Evolutionary conservation across 2,113 vertebrate genomes (phyloP).

Genomic region (Gasterosteus aculeatus): DNA sequence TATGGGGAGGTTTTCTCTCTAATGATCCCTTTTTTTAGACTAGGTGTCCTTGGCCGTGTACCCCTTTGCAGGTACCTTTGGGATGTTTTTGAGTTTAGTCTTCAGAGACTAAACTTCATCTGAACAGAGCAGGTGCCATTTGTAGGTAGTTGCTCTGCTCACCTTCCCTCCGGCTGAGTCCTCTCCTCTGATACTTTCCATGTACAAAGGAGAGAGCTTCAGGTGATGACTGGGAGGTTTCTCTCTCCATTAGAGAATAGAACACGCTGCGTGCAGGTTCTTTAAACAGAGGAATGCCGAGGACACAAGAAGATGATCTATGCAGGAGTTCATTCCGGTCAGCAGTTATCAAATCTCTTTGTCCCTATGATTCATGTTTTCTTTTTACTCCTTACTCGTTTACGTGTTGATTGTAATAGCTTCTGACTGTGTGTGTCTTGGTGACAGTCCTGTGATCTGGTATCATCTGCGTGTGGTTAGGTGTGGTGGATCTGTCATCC

Average conservation of each 20-base stretch:
- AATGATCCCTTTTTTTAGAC: slow-evolving; percentile 26
- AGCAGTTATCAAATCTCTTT: slow-evolving; percentile 38
- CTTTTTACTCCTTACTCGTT: neutral
- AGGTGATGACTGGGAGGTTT: slow-evolving; percentile 54
- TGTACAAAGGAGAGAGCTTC: slow-evolving; percentile 49
- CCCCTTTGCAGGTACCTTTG: slow-evolving; percentile 34
- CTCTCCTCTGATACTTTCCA: slow-evolving; percentile 58
- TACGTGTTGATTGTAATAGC: slow-evolving; percentile 68
- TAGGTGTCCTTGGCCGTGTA: slow-evolving; percentile 55
- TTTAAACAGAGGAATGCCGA: slow-evolving; percentile 11
- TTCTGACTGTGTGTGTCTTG: slow-evolving; percentile 60
- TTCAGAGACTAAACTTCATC: slow-evolving; percentile 59
- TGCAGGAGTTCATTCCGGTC: slow-evolving; percentile 39
- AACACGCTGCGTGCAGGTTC: slow-evolving; percentile 7
- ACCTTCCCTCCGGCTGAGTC: slow-evolving; percentile 68
- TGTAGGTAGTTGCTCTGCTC: slow-evolving; percentile 54
- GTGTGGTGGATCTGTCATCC: slow-evolving; percentile 76
- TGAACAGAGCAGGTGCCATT: slow-evolving; percentile 24
- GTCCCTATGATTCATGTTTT: slow-evolving; percentile 2
- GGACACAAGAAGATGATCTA: slow-evolving; percentile 41
- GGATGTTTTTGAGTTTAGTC: slow-evolving; percentile 52
- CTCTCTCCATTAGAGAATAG: slow-evolving; percentile 45
- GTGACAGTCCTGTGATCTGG: slow-evolving; percentile 64
- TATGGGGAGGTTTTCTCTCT: neutral
- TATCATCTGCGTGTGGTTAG: slow-evolving; percentile 70